phyloP scores from a whole-genome alignment of 2,113 vertebrate species.

The Indicator indicator region DNA sequence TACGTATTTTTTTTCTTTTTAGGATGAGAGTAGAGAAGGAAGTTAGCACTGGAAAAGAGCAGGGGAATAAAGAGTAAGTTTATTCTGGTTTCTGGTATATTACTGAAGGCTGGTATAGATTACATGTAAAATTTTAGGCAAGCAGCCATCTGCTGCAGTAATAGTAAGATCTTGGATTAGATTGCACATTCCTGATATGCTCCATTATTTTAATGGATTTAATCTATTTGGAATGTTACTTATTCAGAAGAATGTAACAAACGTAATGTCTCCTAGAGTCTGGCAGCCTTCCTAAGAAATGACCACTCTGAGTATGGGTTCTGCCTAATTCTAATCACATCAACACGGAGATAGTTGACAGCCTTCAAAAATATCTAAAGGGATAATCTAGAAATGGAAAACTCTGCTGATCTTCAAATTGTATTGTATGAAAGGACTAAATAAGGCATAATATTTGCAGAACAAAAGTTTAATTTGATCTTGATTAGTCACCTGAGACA shows the following conservation, averaged over 20 bases:
- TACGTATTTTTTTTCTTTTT: not conserved
- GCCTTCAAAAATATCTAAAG: conserved; percentile 18
- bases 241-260: conserved; percentile 39
- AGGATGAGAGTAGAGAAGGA: accelerated
- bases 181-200: not conserved
- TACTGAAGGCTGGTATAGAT: not conserved
- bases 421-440: not conserved
- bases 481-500: not conserved
- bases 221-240: conserved; percentile 61
- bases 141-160: conserved; percentile 36
- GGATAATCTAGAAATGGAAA: not conserved
- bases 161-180: conserved; percentile 50
- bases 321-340: conserved; percentile 1
- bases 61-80: not conserved
- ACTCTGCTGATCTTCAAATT: conserved; percentile 3
- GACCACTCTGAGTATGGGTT: not conserved
- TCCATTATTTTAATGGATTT: conserved; percentile 69
- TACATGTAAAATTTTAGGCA: conserved; percentile 38
- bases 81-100: not conserved
- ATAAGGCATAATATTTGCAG: not conserved
- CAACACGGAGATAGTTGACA: not conserved
- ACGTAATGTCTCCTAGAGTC: conserved; percentile 23
- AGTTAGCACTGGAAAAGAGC: not conserved
- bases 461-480: not conserved
- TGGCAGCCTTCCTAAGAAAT: conserved; percentile 37